Base-by-base conservation (phyloP, 1,140 invertebrate genomes). In the Brachystomella parvula region DNA sequence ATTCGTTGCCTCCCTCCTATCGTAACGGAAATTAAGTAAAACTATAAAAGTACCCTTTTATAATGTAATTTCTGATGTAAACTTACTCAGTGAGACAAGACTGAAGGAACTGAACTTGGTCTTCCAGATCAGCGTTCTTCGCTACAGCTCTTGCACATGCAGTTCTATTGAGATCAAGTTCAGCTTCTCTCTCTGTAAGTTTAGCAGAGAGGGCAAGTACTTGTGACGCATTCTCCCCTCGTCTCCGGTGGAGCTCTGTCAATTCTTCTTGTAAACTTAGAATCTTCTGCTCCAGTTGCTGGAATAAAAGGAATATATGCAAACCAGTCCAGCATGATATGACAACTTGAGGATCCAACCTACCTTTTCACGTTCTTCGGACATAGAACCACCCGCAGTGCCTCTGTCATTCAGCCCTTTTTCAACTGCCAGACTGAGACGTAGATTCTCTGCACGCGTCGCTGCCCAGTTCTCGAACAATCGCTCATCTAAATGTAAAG, bases 151-250 rank as follows among this genome's bases (percentile, higher is more conserved):
- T 56, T 6, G 68, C 69, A 58, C 47, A 58, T 28, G 65, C 64
- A 3, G 59, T 67, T 60, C 68, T 61, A 35, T 19, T 30, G 24
- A 33, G 28, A 28, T 64, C 59, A 24, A 73, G 47, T 53, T 86
- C 81, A 76, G 90, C 90, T 71, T 92, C 89, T 75, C 89, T 87
- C 71, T 94, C 90, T 79, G 93, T 89, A 24, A 96, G 78, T 78
- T 85, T 86, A 67, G 86, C 83, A 81, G 92, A 94, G 1, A 97
- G 80, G 77, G 92, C 91, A 56, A 96, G 89, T 65, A 97, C 90
- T 80, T 93, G 87, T 76, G 96, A 93, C 0, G 91, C 84, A 82
- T 95, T 91, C 80, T 96, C 93, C 60, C 93, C 90, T 78, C 90
- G 86, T 63, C 88, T 83, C 74, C 88, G 85, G 76, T 95, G 92